Evolutionary conservation across 2,888 invertebrate genomes (phyloP).

Genomic region (Atrina japonica): DNA sequence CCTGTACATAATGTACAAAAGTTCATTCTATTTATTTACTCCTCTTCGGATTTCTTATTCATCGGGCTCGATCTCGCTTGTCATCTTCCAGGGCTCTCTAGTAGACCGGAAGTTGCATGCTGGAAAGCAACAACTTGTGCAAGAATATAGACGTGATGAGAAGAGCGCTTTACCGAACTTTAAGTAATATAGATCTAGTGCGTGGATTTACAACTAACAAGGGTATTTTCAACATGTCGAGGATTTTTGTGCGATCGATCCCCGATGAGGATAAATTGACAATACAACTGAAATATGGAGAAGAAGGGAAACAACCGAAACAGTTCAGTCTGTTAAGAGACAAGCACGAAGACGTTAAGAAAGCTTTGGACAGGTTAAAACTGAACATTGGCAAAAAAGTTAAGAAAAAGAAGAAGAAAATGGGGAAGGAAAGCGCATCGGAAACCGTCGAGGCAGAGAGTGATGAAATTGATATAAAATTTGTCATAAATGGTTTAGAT

Average conservation of each 20-base stretch:
- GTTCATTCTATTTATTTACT: too few relatives aligned
- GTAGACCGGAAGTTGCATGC: too few relatives aligned
- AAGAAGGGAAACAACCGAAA: constrained; percentile 42
- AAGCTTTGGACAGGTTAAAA: constrained; percentile 56
- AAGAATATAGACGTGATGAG: too few relatives aligned
- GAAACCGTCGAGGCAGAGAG: constrained; percentile 12
- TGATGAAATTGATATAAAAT: constrained; percentile 35
- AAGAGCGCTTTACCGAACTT: too few relatives aligned
- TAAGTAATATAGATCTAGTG: too few relatives aligned
- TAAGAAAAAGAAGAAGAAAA: constrained; percentile 55
- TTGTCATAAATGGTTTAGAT: constrained; percentile 46
- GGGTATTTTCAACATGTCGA: too few relatives aligned
- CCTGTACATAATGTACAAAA: too few relatives aligned
- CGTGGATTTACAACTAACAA: too few relatives aligned
- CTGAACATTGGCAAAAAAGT: constrained; percentile 61
- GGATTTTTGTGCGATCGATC: constrained; percentile 51
- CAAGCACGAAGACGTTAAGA: constrained; percentile 59
- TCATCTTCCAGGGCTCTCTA: too few relatives aligned
- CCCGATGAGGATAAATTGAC: constrained; percentile 60
- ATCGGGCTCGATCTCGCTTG: too few relatives aligned
- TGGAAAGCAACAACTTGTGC: too few relatives aligned
- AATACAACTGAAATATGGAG: constrained; percentile 60
- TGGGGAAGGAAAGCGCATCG: constrained; percentile 47
- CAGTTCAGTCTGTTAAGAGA: constrained; percentile 64
- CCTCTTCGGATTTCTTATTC: too few relatives aligned